Evolutionary conservation across 2,113 vertebrate species (phyloP).

Genomic region (Hemibagrus wyckioides): DNA sequence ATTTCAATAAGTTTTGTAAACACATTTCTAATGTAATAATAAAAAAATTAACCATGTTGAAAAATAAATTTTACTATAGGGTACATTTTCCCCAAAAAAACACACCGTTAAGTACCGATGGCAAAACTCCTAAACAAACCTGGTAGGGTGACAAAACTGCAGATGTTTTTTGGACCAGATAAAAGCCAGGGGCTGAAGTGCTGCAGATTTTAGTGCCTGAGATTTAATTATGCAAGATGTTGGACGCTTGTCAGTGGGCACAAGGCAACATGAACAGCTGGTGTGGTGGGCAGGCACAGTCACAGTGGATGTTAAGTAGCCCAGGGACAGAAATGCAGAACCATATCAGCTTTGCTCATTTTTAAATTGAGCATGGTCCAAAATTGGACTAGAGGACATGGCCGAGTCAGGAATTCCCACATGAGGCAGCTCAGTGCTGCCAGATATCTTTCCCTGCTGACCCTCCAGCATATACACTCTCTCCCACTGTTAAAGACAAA

Average conservation of each 20-base stretch:
- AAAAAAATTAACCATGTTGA: not conserved
- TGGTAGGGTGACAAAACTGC: constrained; percentile 21
- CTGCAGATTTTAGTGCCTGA: not conserved
- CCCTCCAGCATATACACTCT: not conserved
- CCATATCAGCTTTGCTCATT: constrained; percentile 47
- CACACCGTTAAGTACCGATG: not conserved
- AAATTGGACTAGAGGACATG: constrained; percentile 30
- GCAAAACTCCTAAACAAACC: not conserved
- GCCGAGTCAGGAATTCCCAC: constrained; percentile 13
- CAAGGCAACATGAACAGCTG: constrained; percentile 58
- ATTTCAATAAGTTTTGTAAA: too few species aligned
- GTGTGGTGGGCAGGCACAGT: constrained; percentile 53
- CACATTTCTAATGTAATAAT: too few species aligned
- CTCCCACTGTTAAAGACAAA: not conserved
- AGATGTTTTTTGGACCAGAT: constrained; percentile 1
- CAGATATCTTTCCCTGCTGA: not conserved
- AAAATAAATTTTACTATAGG: not conserved
- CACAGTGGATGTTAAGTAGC: constrained; percentile 60
- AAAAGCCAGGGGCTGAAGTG: not conserved
- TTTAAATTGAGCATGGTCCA: constrained; percentile 50
- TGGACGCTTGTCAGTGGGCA: constrained; percentile 22
- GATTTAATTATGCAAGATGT: constrained; percentile 43
- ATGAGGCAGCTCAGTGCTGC: not conserved
- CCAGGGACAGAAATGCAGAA: constrained; percentile 46
- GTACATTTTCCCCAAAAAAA: not conserved